Base-by-base conservation (phyloP, 2,888 invertebrate species). In the Itoplectis maculator region DNA sequence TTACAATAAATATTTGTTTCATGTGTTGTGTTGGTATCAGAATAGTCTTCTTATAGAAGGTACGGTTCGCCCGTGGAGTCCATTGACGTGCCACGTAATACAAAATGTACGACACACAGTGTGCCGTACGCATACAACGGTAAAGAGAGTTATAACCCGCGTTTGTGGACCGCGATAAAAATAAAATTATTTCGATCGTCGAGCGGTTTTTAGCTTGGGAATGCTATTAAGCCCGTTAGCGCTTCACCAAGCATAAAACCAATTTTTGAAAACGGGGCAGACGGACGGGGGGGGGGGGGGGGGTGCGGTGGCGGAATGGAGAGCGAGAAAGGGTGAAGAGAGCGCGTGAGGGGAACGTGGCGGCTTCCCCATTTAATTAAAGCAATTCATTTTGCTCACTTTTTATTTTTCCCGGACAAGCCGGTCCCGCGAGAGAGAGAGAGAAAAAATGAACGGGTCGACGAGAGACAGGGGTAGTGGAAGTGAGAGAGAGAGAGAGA, bases 181-280 rank as follows among this genome's bases (percentile, higher is more conserved):
- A 68, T 54, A 78, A 70, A 75, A 69, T 76, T 18, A 68, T 79
- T 79, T 56, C 20, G 78, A 68, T 72, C 66, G 40, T 59, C 42
- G 45, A 51, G 45, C 65, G 68, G 61, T 76, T 81, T 81, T 75
- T 45, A 13, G 76, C 59, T 54, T 45, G 70, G 69, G 77, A 74
- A 81, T 77, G 75, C 56, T 82, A 85, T 85, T 77, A 84, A 84
- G 79, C 85, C 85, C 82, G 87, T 89, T 89, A 88, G 84, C 86
- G 89, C 88, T 89, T 88, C 87, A 87, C 89, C 88, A 85, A 89
- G 89, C 89, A 86, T 87, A 86, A 89, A 89, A 88, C 87, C 88
- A 89, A 90, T 90, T 89, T 89, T 88, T 88, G 84, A 87, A 87
- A 87, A 82, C 18, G 70, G 49, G 70, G 1, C 2, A 56, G 47